Evolutionary conservation across 2,888 invertebrate genomes (phyloP), one percentile per base, ranked within the genome.

Genomic region (Schrankia costaestrigalis): DNA sequence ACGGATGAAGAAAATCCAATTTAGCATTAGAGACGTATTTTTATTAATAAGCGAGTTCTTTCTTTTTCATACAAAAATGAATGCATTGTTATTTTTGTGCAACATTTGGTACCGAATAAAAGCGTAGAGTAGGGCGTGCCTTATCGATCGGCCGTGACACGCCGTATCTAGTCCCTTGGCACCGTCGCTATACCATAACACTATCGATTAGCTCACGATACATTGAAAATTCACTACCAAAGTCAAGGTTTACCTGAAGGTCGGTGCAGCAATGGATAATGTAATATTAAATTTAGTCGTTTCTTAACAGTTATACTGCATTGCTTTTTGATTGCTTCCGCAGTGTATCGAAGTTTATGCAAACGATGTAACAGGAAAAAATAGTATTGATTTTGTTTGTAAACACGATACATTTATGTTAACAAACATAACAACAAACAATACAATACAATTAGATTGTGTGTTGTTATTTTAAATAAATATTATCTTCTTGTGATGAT

Each of bases 111-210:
- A 28, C 35, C 36, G 38, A 47, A 45, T 43, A 46, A 50, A 48
- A 40, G 41, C 42, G 26, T 45, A 38, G 46, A 58, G 52, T 49
- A 51, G 59, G 60, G 64, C 62, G 58, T 39, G 36, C 40, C 41
- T 35, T 67, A 74, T 75, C 67, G 74, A 75, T 65, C 69, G 62
- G 27, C 48, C 65, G 69, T 73, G 61, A 62, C 72, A 65, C 45
- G 59, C 66, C 46, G 72, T 66, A 51, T 60, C 71, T 63, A 54
- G 50, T 59, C 60, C 60, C 53, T 41, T 46, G 50, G 45, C 33
- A 31, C 36, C 39, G 30, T 36, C 23, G 30, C 30, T 39, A 36
- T 43, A 30, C 35, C 35, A 35, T 40, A 11, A 10, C 23, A 34
- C 24, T 22, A 31, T 27, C 18, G 32, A 25, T 12, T 26, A 2